Evolutionary conservation across 2,113 vertebrate species (phyloP).

Genomic region (Herpailurus yagouaroundi): DNA sequence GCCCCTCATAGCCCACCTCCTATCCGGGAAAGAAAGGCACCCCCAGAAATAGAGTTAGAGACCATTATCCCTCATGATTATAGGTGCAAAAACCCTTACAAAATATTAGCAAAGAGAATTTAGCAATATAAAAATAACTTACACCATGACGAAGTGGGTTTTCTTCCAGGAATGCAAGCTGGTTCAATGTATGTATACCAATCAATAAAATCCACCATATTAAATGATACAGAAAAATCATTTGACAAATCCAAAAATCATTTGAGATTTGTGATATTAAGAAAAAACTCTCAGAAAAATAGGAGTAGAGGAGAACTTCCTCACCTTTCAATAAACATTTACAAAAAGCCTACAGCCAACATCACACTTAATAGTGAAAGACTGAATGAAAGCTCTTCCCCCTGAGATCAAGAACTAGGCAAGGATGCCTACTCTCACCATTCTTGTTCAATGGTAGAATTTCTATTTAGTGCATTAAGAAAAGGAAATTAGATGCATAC

Average conservation of each 20-base stretch:
- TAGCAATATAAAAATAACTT: neutral
- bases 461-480: neutral
- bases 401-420: neutral
- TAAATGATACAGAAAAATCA: neutral
- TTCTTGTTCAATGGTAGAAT: neutral
- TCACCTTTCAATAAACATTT: neutral
- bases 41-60: neutral
- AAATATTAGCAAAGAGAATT: conserved; percentile 7
- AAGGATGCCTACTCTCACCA: neutral
- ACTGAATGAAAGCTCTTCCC: neutral
- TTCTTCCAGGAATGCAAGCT: neutral
- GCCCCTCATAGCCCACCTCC: neutral
- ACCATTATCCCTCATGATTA: neutral
- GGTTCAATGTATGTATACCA: neutral
- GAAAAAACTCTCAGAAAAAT: neutral
- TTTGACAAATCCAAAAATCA: neutral
- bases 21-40: neutral
- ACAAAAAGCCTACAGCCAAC: neutral
- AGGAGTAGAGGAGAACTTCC: neutral
- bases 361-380: neutral
- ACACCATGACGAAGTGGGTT: neutral
- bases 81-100: neutral
- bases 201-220: neutral
- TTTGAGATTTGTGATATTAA: neutral
- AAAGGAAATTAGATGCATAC: neutral